These are phyloP conservation scores for Mesochorus sp. DNA, from an alignment of 2,888 invertebrate genomes.

Conservation along the genomic window DNA sequence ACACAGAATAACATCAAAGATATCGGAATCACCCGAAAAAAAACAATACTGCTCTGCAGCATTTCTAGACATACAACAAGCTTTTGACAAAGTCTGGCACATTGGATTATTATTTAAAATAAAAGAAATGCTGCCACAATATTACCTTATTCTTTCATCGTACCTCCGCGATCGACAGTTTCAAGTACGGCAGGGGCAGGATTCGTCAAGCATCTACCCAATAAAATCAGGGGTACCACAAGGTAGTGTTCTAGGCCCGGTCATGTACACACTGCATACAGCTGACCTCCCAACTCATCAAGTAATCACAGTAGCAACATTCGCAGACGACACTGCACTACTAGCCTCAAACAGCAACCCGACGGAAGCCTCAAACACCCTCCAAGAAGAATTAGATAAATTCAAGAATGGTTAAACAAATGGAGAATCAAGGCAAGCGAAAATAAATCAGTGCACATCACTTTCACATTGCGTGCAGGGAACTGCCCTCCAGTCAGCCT, in stretches of 20 bases:
- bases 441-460: slow-evolving; percentile 3
- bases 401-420: slow-evolving; percentile 5
- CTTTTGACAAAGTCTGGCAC: slow-evolving; percentile 68
- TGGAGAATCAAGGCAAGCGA: slow-evolving; percentile 27
- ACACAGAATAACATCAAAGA: slow-evolving; percentile 56
- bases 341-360: background rate
- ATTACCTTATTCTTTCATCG: slow-evolving; percentile 45
- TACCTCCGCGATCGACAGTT: slow-evolving; percentile 13
- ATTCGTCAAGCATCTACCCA: background rate
- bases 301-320: slow-evolving; percentile 1
- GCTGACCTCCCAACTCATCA: slow-evolving; percentile 11
- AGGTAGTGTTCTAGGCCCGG: slow-evolving; percentile 37
- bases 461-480: slow-evolving; percentile 59
- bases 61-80: slow-evolving; percentile 64
- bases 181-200: slow-evolving; percentile 12
- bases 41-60: slow-evolving; percentile 62
- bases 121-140: slow-evolving; percentile 48
- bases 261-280: slow-evolving; percentile 17
- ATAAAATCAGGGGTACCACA: slow-evolving; percentile 23
- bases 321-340: slow-evolving; percentile 36
- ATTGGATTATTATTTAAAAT: slow-evolving; percentile 63
- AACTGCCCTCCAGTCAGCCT: slow-evolving; percentile 43
- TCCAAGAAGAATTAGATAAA: background rate
- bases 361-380: background rate
- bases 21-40: slow-evolving; percentile 57